phyloP scores from a whole-genome alignment of 2,113 vertebrate genomes.

The Chrysochloris asiatica region DNA sequence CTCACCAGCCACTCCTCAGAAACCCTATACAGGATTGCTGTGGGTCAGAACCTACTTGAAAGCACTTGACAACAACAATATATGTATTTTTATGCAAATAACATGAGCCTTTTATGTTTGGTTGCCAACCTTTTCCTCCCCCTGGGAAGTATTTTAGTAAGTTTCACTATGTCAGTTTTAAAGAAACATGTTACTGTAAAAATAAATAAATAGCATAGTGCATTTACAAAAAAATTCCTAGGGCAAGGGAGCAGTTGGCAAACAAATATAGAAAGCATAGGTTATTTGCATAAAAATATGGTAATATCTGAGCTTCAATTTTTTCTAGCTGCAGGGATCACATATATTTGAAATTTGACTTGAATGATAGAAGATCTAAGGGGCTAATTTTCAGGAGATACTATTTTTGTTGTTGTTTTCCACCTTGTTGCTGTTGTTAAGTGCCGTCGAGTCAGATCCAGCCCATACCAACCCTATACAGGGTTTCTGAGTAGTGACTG shows the following conservation, averaged over 20 bases:
- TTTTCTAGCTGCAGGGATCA: neutral
- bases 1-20: too few relatives aligned
- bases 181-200: neutral
- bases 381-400: neutral
- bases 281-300: neutral
- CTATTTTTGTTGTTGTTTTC: neutral
- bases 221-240: neutral
- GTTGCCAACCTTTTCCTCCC: neutral
- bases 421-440: too few relatives aligned
- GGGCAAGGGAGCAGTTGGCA: neutral
- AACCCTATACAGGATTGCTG: too few relatives aligned
- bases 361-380: neutral
- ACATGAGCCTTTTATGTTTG: neutral
- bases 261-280: neutral
- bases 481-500: too few relatives aligned
- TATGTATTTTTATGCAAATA: neutral
- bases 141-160: neutral
- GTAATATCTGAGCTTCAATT: neutral
- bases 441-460: too few relatives aligned
- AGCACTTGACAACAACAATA: too few relatives aligned
- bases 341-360: conserved; percentile 40
- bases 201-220: neutral
- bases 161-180: neutral
- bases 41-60: too few relatives aligned
- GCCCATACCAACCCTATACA: too few relatives aligned